Conservation (phyloP, 1,140 invertebrate species). For the Orius insidiosus region DNA sequence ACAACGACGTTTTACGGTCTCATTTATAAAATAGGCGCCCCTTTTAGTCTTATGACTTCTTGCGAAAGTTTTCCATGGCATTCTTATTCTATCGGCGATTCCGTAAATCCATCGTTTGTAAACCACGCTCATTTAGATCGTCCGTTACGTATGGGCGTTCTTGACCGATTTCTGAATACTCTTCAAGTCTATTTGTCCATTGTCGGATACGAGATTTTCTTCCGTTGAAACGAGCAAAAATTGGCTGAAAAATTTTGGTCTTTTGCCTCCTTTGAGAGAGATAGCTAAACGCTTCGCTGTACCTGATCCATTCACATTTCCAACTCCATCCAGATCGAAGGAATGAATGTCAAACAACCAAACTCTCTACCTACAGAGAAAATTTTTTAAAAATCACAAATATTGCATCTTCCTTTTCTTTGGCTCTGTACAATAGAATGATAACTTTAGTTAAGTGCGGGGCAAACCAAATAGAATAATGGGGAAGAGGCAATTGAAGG, state of each 20-base stretch:
- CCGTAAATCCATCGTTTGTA: neutral
- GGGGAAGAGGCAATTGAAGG: too few species aligned
- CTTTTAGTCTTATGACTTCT: neutral
- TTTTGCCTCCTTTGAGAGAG: slow-evolving; percentile 28
- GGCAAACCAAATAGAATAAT: too few species aligned
- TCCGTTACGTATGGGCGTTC: neutral
- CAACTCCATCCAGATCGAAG: slow-evolving; percentile 44
- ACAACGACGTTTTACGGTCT: neutral
- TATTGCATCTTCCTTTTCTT: too few species aligned
- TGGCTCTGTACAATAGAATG: too few species aligned
- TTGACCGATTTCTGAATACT: neutral
- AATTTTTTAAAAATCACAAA: neutral
- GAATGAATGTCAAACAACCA: slow-evolving; percentile 38
- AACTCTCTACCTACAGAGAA: slow-evolving; percentile 34
- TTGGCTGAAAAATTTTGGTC: neutral
- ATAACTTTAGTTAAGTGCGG: too few species aligned
- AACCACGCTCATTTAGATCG: neutral
- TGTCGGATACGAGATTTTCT: neutral
- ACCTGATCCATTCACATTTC: slow-evolving; percentile 47
- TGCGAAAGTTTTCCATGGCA: neutral
- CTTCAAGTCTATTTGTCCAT: neutral
- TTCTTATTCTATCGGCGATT: neutral
- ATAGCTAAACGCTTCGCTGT: slow-evolving; percentile 33
- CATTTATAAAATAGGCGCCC: slow-evolving; percentile 3
- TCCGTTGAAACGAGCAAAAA: neutral